Evolutionary conservation across 2,113 vertebrate species (phyloP).

Genomic region (Naja naja): DNA sequence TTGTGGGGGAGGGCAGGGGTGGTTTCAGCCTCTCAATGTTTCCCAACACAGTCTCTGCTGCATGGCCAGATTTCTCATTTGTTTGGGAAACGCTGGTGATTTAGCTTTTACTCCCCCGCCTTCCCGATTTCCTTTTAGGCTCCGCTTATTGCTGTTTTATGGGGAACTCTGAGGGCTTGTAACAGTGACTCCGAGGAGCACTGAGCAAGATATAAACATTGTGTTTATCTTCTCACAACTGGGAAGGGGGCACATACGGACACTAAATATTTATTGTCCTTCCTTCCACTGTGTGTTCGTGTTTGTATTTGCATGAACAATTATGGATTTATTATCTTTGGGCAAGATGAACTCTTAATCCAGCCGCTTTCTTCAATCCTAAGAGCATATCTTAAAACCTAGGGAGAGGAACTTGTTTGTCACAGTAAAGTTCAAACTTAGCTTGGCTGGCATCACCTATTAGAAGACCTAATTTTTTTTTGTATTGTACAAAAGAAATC

Average conservation of each 20-base stretch:
- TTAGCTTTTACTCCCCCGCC: conserved; percentile 9
- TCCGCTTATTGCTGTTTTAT: not conserved
- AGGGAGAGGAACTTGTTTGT: conserved; percentile 29
- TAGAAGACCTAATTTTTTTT: not conserved
- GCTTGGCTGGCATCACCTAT: conserved; percentile 35
- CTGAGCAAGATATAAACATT: not conserved
- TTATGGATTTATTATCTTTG: not conserved
- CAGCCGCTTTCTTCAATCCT: conserved; percentile 27
- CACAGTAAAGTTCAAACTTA: conserved; percentile 31
- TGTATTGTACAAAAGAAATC: not conserved
- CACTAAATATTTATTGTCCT: conserved; percentile 6
- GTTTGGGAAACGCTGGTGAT: conserved; percentile 33
- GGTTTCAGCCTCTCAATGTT: conserved; percentile 57
- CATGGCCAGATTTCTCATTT: conserved; percentile 19
- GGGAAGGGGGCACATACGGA: not conserved
- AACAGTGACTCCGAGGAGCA: not conserved
- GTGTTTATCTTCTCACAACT: conserved; percentile 24
- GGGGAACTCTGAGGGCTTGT: conserved; percentile 15
- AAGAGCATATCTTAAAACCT: not conserved
- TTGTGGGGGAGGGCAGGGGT: conserved; percentile 62
- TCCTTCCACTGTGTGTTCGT: conserved; percentile 4
- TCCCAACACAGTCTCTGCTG: conserved; percentile 44
- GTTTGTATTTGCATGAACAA: conserved; percentile 19
- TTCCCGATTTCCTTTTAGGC: conserved; percentile 6
- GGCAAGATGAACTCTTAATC: conserved; percentile 5